These are phyloP conservation scores for Patella pellucida DNA, from an alignment of 2,888 invertebrate genomes.

Conservation along the genomic window DNA sequence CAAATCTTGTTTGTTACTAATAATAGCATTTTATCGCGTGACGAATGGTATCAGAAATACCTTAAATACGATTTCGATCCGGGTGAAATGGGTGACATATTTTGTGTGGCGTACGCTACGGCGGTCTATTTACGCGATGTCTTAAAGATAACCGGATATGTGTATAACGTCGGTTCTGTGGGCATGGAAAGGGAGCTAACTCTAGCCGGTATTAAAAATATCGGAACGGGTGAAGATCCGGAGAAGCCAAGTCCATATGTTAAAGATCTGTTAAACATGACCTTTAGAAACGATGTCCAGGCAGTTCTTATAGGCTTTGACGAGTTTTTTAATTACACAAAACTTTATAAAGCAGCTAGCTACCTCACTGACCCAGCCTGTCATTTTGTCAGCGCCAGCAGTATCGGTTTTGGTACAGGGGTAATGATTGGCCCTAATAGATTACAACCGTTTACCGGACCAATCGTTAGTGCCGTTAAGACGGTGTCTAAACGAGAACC, in stretches of 20 bases:
- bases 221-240: constrained; percentile 77
- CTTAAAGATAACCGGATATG: constrained; percentile 80
- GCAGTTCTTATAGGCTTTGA: constrained; percentile 97
- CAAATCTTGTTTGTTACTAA: constrained; percentile 57
- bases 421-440: constrained; percentile 35
- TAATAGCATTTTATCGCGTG: constrained; percentile 44
- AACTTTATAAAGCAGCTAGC: constrained; percentile 90
- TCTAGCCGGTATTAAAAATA: constrained; percentile 81
- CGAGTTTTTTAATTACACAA: constrained; percentile 89
- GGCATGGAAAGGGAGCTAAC: constrained; percentile 89
- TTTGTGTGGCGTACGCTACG: constrained; percentile 84
- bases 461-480: constrained; percentile 48
- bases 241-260: constrained; percentile 43
- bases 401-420: constrained; percentile 42
- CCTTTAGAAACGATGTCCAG: constrained; percentile 75
- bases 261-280: constrained; percentile 41
- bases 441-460: constrained; percentile 54
- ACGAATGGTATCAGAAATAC: neutral
- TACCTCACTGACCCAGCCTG: constrained; percentile 86
- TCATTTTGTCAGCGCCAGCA: constrained; percentile 89
- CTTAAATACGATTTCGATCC: constrained; percentile 35
- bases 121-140: constrained; percentile 83
- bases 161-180: constrained; percentile 84
- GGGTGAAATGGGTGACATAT: constrained; percentile 76
- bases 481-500: constrained; percentile 46